These are phyloP conservation scores for Raphicerus campestris DNA, from an alignment of 2,113 vertebrate species.

Conservation along the genomic window DNA sequence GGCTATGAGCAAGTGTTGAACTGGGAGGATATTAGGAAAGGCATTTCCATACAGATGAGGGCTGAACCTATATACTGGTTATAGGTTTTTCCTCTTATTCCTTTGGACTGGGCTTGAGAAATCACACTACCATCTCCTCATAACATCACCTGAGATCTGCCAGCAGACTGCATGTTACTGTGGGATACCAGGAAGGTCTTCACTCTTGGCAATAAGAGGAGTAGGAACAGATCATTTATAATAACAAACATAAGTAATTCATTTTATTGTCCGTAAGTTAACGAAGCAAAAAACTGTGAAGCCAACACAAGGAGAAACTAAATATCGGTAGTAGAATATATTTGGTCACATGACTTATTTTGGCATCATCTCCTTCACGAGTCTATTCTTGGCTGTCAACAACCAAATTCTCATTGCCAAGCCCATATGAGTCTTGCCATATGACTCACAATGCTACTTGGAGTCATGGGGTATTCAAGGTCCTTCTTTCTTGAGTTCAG, in stretches of 20 bases:
- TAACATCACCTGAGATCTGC: background rate
- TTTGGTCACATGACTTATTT: background rate
- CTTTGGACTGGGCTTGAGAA: background rate
- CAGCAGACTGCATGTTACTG: fast-evolving
- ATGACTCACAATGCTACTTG: background rate
- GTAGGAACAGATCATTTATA: background rate
- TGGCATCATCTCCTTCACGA: background rate
- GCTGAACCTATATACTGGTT: background rate
- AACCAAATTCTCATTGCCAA: background rate
- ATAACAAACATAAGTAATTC: background rate
- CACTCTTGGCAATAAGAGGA: background rate
- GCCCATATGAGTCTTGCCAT: background rate
- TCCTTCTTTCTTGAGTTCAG: background rate
- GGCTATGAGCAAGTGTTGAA: background rate
- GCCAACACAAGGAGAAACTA: background rate
- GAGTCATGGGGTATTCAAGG: background rate
- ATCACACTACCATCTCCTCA: no score
- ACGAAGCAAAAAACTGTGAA: background rate
- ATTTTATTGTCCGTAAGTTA: background rate
- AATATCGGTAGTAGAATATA: background rate
- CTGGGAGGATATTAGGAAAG: background rate
- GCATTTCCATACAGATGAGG: background rate
- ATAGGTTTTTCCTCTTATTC: background rate
- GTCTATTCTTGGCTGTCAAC: background rate
- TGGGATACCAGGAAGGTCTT: background rate